These are phyloP conservation scores for Drosophila lowei DNA, from an alignment of 1,140 invertebrate genomes.

Conservation along the genomic window DNA sequence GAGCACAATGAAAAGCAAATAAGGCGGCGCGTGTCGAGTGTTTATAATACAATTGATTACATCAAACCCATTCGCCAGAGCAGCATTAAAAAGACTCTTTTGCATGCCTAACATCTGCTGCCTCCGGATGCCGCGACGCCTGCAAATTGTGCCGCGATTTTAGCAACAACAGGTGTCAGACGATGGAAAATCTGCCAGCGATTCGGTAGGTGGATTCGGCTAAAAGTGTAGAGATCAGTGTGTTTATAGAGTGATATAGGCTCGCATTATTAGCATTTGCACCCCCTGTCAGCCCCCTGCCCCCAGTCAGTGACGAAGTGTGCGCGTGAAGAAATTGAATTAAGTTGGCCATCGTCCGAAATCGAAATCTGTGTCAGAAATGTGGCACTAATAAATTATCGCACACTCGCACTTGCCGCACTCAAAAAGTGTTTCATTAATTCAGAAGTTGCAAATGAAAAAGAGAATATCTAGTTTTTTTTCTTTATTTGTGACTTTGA, in stretches of 20 bases:
- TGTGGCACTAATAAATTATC: constrained; percentile 74
- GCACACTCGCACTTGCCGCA: constrained; percentile 54
- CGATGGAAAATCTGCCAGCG: constrained; percentile 19
- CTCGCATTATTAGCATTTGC: constrained; percentile 34
- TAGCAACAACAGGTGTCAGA: constrained; percentile 72
- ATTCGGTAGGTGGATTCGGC: constrained; percentile 27
- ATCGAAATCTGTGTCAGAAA: constrained; percentile 66
- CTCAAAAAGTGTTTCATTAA: constrained; percentile 54
- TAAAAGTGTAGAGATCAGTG: constrained; percentile 30
- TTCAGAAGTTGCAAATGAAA: constrained; percentile 53
- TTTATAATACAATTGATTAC: constrained; percentile 45
- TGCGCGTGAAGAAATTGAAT: constrained; percentile 53
- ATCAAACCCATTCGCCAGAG: background rate
- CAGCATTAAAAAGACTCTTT: constrained; percentile 32
- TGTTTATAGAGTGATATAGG: constrained; percentile 52
- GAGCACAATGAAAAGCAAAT: constrained; percentile 42
- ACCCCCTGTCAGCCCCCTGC: constrained; percentile 5
- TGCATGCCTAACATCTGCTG: constrained; percentile 54
- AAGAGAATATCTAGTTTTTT: constrained; percentile 69
- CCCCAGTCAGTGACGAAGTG: constrained; percentile 21
- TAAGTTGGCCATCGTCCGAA: constrained; percentile 42
- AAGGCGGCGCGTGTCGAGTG: constrained; percentile 58
- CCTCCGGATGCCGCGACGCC: constrained; percentile 11
- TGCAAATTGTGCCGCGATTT: constrained; percentile 46
- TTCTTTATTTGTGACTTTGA: constrained; percentile 44